phyloP scores from a whole-genome alignment of 1,140 invertebrate species.

The Drosophila serrata region DNA sequence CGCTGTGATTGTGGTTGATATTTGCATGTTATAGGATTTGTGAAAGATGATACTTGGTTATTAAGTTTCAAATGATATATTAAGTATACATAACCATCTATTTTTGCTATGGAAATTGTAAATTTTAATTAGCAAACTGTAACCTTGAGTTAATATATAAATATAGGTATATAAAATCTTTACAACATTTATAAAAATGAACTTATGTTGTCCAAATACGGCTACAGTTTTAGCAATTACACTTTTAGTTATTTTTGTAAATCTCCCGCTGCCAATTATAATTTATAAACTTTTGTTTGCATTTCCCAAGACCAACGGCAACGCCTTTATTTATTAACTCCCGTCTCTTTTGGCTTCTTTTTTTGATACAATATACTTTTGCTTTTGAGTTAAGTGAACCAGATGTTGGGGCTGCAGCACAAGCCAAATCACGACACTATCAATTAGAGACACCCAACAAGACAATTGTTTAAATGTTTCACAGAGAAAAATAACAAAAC shows the following conservation, averaged over 20 bases:
- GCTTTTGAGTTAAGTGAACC: conserved; percentile 6
- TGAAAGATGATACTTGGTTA: not conserved
- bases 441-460: conserved; percentile 69
- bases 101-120: not conserved
- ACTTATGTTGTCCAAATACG: not conserved
- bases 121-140: too few relatives aligned
- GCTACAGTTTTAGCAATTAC: not conserved
- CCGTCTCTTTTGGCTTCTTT: conserved; percentile 35
- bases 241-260: conserved; percentile 9
- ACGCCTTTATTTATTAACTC: conserved; percentile 46
- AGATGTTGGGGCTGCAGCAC: conserved; percentile 20
- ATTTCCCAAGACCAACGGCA: conserved; percentile 31
- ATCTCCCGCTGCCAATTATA: conserved; percentile 40
- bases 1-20: conserved; percentile 20
- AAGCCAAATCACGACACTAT: conserved; percentile 77
- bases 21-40: conserved; percentile 1
- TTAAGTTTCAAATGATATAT: not conserved
- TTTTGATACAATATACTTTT: not conserved
- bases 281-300: conserved; percentile 42
- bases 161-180: too few relatives aligned
- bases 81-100: not conserved
- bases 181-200: too few relatives aligned
- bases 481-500: conserved; percentile 51
- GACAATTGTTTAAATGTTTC: conserved; percentile 73
- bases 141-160: too few relatives aligned